A percentile compares a stretch with the other conserved stretches of the same genome.
Evolutionary conservation across 2,113 vertebrate genomes (phyloP).

Genomic region (Hippopotamus amphibius): DNA sequence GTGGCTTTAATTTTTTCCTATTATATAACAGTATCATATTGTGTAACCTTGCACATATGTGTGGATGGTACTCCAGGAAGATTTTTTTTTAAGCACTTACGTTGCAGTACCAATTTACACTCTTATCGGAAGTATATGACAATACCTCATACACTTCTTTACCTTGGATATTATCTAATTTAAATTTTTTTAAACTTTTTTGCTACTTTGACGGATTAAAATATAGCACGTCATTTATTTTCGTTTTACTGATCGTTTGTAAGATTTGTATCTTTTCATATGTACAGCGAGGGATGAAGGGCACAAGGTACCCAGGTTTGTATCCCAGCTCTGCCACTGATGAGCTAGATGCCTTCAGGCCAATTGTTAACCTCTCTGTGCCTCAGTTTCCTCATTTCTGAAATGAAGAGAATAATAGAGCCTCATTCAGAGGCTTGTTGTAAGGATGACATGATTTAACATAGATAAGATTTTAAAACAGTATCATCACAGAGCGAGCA

Average conservation of each 20-base stretch:
- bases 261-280: background rate
- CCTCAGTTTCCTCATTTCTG: background rate
- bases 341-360: background rate
- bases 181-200: background rate
- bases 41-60: background rate
- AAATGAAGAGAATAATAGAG: background rate
- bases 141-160: background rate
- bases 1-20: background rate
- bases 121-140: background rate
- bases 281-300: background rate
- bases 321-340: background rate
- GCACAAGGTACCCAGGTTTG: background rate
- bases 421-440: background rate
- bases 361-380: background rate
- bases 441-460: background rate
- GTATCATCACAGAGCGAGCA: background rate
- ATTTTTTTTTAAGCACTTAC: background rate
- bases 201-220: background rate
- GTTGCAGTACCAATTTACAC: background rate
- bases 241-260: background rate
- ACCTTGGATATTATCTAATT: background rate
- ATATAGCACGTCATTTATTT: background rate
- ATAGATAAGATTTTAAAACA: background rate
- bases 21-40: background rate
- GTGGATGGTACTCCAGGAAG: background rate